phyloP scores from a whole-genome alignment of 2,113 vertebrate genomes.

The Cynoglossus semilaevis region DNA sequence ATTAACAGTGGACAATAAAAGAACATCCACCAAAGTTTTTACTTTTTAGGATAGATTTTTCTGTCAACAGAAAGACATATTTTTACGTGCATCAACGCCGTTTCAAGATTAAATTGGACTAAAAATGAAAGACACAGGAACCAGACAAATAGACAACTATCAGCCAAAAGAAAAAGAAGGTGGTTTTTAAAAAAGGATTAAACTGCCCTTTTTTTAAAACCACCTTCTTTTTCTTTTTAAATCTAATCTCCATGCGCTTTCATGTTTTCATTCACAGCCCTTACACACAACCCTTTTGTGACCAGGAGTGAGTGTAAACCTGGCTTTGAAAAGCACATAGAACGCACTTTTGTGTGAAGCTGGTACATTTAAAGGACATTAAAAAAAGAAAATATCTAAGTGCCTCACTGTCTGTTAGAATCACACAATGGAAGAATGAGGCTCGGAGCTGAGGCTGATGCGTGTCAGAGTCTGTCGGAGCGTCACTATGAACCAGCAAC shows the following conservation, averaged over 20 bases:
- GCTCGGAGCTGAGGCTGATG: conserved; percentile 49
- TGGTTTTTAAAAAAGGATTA: too few species aligned
- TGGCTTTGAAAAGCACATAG: conserved; percentile 51
- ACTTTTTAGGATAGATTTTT: too few species aligned
- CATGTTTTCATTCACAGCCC: conserved; percentile 48
- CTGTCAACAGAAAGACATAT: neutral
- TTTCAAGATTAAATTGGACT: conserved; percentile 1
- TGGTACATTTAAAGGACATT: conserved; percentile 51
- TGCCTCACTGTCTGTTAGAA: conserved; percentile 56
- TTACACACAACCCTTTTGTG: conserved; percentile 41
- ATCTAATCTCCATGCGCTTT: conserved; percentile 52
- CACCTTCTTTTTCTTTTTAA: conserved; percentile 18
- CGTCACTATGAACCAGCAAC: conserved; percentile 61
- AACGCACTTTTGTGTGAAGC: conserved; percentile 45
- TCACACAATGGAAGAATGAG: conserved; percentile 54
- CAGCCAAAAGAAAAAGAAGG: conserved; percentile 13
- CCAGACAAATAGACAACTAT: conserved; percentile 10
- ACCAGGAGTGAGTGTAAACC: conserved; percentile 39
- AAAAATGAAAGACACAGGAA: conserved; percentile 3
- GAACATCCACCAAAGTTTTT: too few species aligned
- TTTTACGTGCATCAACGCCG: neutral
- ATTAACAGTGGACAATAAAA: too few species aligned
- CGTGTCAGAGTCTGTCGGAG: conserved; percentile 57
- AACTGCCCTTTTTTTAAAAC: conserved; percentile 10
- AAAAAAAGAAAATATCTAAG: conserved; percentile 57